Conservation (phyloP, 2,888 invertebrate species). For the Deilephila porcellus region DNA sequence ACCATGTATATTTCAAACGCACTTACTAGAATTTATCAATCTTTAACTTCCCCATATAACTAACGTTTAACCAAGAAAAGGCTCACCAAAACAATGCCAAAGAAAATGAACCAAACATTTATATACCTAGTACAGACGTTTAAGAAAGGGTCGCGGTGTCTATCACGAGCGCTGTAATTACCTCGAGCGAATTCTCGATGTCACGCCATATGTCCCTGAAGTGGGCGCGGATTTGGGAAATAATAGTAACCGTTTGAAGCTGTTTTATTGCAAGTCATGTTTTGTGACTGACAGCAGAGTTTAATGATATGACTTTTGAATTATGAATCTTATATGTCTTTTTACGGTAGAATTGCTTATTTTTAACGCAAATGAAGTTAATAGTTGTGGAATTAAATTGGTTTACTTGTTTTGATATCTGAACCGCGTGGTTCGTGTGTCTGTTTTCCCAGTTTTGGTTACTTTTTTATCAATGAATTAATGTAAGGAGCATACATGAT, state of each 20-base stretch:
- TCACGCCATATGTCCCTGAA: slow-evolving; percentile 80
- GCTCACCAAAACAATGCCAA: not conserved
- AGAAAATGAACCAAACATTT: not conserved
- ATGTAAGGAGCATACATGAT: no score
- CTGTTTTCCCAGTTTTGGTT: no score
- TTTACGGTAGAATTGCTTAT: not conserved
- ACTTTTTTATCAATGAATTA: no score
- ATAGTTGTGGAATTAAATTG: no score
- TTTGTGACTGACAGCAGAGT: no score
- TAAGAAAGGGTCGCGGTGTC: slow-evolving; percentile 70
- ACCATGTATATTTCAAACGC: no score
- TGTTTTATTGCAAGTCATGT: slow-evolving; percentile 5
- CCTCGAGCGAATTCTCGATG: slow-evolving; percentile 74
- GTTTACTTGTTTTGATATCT: no score
- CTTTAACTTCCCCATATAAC: not conserved
- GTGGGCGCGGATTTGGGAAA: slow-evolving; percentile 56
- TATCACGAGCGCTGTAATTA: slow-evolving; percentile 77
- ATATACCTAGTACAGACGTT: slow-evolving; percentile 4
- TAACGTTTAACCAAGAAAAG: not conserved
- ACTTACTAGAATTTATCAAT: not conserved
- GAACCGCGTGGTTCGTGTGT: no score
- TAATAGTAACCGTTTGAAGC: slow-evolving; percentile 22
- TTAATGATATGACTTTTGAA: not conserved
- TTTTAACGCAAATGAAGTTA: no score
- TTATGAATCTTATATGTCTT: not conserved